A percentile compares a stretch with the other conserved stretches of the same genome.
phyloP scores from a whole-genome alignment of 2,113 vertebrate species.

The Spizaetus ornatus region DNA sequence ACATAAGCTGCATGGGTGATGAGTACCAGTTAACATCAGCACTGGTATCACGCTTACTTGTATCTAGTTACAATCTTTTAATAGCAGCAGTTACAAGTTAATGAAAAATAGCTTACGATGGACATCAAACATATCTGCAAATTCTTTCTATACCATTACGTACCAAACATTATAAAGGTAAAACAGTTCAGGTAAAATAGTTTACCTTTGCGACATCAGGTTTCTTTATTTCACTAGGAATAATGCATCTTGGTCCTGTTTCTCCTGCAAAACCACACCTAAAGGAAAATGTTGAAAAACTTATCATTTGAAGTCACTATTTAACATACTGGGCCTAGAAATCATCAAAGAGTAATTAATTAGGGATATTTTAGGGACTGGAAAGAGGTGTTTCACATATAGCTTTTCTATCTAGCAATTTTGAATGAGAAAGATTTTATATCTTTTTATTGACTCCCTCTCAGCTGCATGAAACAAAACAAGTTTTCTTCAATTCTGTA shows the following conservation, averaged over 20 bases:
- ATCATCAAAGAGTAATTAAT: neutral
- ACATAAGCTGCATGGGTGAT: neutral
- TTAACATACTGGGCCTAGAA: neutral
- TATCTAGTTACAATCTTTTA: neutral
- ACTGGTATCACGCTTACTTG: neutral
- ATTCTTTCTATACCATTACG: neutral
- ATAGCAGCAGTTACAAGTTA: neutral
- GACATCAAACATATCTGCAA: neutral
- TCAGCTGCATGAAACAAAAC: neutral
- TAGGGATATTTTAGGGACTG: neutral
- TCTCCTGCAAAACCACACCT: conserved; percentile 99
- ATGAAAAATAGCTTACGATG: neutral
- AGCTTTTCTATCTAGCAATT: neutral
- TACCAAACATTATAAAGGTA: neutral
- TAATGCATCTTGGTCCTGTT: conserved; percentile 94
- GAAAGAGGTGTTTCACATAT: neutral
- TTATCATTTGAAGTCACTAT: neutral
- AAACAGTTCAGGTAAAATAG: neutral
- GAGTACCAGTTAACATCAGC: neutral
- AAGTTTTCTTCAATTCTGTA: neutral
- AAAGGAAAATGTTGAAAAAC: neutral
- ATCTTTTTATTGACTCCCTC: neutral
- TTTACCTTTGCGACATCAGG: conserved; percentile 81
- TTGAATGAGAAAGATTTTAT: neutral
- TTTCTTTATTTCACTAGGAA: conserved; percentile 94